Percentiles rank a stretch among this genome's conserved stretches.
Conservation (phyloP, 92 coral and sea anemone species). For the Heteractis magnifica region DNA sequence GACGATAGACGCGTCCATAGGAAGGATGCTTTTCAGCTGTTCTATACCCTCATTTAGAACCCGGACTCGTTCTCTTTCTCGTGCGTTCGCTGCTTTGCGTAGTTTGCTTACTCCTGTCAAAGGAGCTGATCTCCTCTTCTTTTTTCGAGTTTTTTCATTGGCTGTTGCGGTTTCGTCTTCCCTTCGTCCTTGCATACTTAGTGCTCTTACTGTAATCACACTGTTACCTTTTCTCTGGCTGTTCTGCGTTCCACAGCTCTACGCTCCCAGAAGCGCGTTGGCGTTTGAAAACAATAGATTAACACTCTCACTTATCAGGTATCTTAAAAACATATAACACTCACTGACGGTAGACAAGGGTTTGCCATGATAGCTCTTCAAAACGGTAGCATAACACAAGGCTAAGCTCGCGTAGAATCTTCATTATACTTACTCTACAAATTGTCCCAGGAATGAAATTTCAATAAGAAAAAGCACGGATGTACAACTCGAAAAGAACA, state of each 20-base stretch:
- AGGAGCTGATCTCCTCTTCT: conserved; percentile 50
- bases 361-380: conserved; percentile 16
- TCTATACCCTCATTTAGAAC: conserved; percentile 59
- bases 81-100: conserved; percentile 77
- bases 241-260: background rate
- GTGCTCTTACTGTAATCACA: background rate
- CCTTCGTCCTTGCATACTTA: conserved; percentile 15
- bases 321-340: conserved; percentile 43
- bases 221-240: background rate
- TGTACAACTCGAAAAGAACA: background rate
- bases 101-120: conserved; percentile 74
- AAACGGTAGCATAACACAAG: background rate
- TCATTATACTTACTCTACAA: background rate
- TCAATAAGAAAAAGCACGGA: background rate
- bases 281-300: conserved; percentile 44
- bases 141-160: conserved; percentile 24
- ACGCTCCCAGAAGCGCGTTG: conserved; percentile 20
- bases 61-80: conserved; percentile 73
- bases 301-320: conserved; percentile 33
- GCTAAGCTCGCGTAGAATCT: background rate
- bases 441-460: no score
- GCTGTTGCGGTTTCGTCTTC: background rate
- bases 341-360: conserved; percentile 14
- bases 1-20: conserved; percentile 45
- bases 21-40: conserved; percentile 49